phyloP scores from a whole-genome alignment of 2,113 vertebrate genomes.

The Clarias gariepinus region DNA sequence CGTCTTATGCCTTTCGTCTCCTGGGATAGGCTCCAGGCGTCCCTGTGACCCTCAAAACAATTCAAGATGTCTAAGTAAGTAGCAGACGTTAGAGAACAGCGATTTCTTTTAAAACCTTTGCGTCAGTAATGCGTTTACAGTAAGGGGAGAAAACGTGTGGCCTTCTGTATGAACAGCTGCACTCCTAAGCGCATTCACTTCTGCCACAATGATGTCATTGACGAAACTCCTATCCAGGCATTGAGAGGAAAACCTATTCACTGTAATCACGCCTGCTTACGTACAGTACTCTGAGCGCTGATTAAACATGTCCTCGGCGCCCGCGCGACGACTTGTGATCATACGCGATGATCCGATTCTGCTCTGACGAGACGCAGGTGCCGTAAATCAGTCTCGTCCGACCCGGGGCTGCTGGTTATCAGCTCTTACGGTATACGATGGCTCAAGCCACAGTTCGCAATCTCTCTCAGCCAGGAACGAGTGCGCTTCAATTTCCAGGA shows the following conservation, averaged over 20 bases:
- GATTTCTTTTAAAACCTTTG: background rate
- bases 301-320: slow-evolving; percentile 24
- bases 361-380: slow-evolving; percentile 59
- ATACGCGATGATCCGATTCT: slow-evolving; percentile 61
- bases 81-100: background rate
- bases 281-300: slow-evolving; percentile 24
- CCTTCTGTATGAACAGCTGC: too few species aligned
- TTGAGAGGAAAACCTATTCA: slow-evolving; percentile 2
- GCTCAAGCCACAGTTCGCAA: slow-evolving; percentile 43
- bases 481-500: slow-evolving; percentile 59
- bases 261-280: slow-evolving; percentile 34
- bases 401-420: slow-evolving; percentile 63
- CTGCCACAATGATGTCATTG: background rate
- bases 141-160: background rate
- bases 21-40: too few species aligned
- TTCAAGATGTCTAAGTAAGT: background rate
- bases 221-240: background rate
- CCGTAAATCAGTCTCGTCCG: slow-evolving; percentile 63
- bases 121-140: background rate
- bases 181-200: background rate
- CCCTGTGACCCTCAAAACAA: background rate
- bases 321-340: slow-evolving; percentile 31
- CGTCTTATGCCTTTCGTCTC: too few species aligned
- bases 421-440: slow-evolving; percentile 49
- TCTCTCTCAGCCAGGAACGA: slow-evolving; percentile 49